Conservation (phyloP, 1,140 invertebrate species). For the Apocrypta bakeri region DNA sequence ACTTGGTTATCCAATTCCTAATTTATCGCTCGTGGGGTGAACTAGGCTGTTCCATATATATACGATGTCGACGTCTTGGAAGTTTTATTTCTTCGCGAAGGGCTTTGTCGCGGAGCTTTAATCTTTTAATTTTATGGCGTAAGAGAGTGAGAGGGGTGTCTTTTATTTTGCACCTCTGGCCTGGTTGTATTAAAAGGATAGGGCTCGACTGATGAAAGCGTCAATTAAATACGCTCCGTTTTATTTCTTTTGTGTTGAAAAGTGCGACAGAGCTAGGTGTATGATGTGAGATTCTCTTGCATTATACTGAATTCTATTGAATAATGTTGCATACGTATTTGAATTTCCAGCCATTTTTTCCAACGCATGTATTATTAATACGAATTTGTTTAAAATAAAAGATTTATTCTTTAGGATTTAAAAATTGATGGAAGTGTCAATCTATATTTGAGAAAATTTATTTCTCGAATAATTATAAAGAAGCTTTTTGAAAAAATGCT, state of each 20-base stretch:
- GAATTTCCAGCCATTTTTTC: no score
- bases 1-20: constrained; percentile 19
- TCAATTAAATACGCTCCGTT: not conserved
- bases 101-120: not conserved
- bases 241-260: not conserved
- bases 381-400: no score
- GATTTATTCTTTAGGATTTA: no score
- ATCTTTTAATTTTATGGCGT: constrained; percentile 10
- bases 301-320: no score
- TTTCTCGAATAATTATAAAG: no score
- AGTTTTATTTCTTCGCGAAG: not conserved
- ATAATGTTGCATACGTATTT: no score
- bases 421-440: no score
- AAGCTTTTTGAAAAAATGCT: no score
- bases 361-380: no score
- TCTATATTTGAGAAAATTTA: no score
- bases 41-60: not conserved
- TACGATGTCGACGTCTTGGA: not conserved
- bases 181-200: not conserved
- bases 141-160: not conserved
- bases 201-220: not conserved
- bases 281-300: no score
- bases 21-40: constrained; percentile 1
- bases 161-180: not conserved
- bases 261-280: no score